Base-by-base conservation (phyloP, 1,140 invertebrate genomes). In the Neodiprion lecontei region DNA sequence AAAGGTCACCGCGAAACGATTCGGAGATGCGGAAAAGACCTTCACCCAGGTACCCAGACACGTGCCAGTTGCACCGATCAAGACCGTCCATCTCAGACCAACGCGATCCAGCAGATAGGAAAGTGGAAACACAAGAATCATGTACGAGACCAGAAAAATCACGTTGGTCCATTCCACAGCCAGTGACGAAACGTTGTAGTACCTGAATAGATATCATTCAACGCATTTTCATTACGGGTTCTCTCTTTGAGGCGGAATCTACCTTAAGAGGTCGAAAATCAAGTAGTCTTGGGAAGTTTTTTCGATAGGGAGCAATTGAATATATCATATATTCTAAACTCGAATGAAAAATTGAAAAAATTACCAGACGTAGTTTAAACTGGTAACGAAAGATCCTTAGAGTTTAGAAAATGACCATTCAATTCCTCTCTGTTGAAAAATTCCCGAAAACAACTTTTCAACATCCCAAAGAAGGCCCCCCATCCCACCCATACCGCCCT, bases 31-130 rank as follows among this genome's bases (percentile, higher is more conserved):
- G 69, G 90, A 72, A 70, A 88, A 81, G 79, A 93, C 85, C 85
- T 95, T 96, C 9, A 96, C 83, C 90, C 92, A 94, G 0, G 94
- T 90, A 10, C 92, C 93, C 5, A 92, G 74, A 65, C 89, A 89
- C n/a, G 82, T 83, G 0, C 79, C 76, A 40, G 80, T 69, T 12
- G 75, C 79, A 14, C 82, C 85, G 9, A 84, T 69, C 1, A 84
- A 79, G 8, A 77, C 84, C 76, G 80, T 86, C 50, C 79, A 76
- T 73, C 82, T 76, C 67, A 81, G 77, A 78, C 87, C 88, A 77
- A 85, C 85, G 74, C 88, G 90, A 74, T 92, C 88, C 67, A 93
- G 87, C 7, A 92, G 79, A 86, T 87, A 93, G 68, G 90, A 91
- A 0, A 91, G 91, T 9, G 93, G 93, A 74, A 94, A 90, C 53